Base-by-base conservation (phyloP, 2,113 vertebrate species). In the Ranitomeya imitator region DNA sequence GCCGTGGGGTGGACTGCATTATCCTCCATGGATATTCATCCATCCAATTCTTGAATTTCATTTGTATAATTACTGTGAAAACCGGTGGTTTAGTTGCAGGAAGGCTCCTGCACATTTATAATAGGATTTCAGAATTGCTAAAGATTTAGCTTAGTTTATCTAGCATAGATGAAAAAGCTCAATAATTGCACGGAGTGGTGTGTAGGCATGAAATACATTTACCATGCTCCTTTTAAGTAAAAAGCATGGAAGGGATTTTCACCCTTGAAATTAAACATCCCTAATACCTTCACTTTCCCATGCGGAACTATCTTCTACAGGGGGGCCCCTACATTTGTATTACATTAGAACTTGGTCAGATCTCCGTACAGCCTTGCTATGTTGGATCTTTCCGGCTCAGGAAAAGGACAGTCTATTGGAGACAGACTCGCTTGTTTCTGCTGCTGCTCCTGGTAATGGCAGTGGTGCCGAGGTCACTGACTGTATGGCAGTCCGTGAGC, bases 1-100 rank as follows among this genome's bases (percentile, higher is more conserved):
- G 69, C 59, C 90, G 79, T 90, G 57, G 74, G 57, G 60, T 91
- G 60, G 85, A 91, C 88, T 90, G 91, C 61, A 89, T 87, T 90
- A 92, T 92, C 83, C 57, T 61, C 31, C 81, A 90, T 92, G 90
- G 89, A 57, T 90, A 61, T 89, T 92, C 87, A 90, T 69, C 65
- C 71, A 83, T 89, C 54, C 10, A 90, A 23, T 91, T 92, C 89
- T 79, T 91, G 83, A 61, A 90, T 91, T 91, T 89, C 85, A 90
- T 76, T 61, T 83, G 86, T 85, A 90, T 91, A 94, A 93, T 90
- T 92, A 90, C 86, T 92, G 84, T 21, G 86, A 91, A 92, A 94
- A 92, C 77, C 84, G 55, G 84, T 91, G 90, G 65, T 60, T 89
- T 85, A 84, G 90, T 89, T 92, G 89, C 61, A 86, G 89, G 21